Percentiles rank a stretch among this genome's conserved stretches.
These are phyloP conservation scores for Cephus sareptanus DNA, from an alignment of 2,888 invertebrate species.

Conservation along the genomic window DNA sequence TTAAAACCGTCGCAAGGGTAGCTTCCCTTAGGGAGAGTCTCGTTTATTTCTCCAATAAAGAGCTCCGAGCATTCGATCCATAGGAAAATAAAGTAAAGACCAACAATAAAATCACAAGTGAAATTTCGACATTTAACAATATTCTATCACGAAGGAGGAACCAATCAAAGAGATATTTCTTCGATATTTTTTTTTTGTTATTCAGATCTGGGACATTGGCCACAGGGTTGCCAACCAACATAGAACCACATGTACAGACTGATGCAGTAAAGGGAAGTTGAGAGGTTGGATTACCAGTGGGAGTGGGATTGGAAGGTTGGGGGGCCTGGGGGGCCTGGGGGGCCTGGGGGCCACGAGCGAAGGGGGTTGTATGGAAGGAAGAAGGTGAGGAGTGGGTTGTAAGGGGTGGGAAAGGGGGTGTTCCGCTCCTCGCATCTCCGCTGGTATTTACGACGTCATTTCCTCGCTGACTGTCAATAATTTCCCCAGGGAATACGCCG, in stretches of 20 bases:
- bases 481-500: slow-evolving; percentile 61
- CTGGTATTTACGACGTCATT: slow-evolving; percentile 65
- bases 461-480: slow-evolving; percentile 65
- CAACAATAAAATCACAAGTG: not conserved
- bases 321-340: not conserved
- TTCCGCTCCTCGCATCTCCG: slow-evolving; percentile 34
- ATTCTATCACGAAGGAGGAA: not conserved
- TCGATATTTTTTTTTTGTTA: not conserved
- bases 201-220: not conserved
- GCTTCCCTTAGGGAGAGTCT: slow-evolving; percentile 3
- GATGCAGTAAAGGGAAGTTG: not conserved
- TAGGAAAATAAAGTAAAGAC: not conserved
- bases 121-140: not conserved
- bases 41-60: not conserved
- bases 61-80: not conserved
- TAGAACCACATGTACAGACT: not conserved
- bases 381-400: slow-evolving; percentile 21
- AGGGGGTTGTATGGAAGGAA: not conserved
- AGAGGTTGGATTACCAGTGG: slow-evolving; percentile 14
- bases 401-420: slow-evolving; percentile 33
- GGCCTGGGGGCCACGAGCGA: slow-evolving; percentile 3
- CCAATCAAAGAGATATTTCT: not conserved
- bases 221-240: not conserved
- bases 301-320: slow-evolving; percentile 36
- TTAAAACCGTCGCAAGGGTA: slow-evolving; percentile 33